Evolutionary conservation across 2,888 invertebrate genomes (phyloP).

Genomic region (Cephonodes hylas): DNA sequence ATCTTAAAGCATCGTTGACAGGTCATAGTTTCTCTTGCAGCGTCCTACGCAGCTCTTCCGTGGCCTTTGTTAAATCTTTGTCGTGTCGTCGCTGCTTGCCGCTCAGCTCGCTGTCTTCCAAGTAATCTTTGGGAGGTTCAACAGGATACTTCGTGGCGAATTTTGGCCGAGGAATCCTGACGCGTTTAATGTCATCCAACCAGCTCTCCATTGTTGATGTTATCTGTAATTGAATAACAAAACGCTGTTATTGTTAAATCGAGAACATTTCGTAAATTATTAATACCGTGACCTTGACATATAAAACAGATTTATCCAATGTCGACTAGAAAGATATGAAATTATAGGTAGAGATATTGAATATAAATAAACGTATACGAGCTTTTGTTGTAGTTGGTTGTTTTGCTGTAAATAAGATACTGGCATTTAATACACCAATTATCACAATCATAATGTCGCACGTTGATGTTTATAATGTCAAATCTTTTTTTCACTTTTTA

Average conservation of each 20-base stretch:
- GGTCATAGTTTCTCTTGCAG: slow-evolving; percentile 89
- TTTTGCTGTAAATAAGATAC: background rate
- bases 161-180: slow-evolving; percentile 92
- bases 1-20: slow-evolving; percentile 11
- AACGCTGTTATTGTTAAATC: background rate
- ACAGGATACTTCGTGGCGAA: slow-evolving; percentile 86
- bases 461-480: background rate
- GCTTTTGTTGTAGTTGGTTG: background rate
- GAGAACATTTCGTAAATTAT: no score
- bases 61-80: slow-evolving; percentile 84
- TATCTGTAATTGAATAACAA: background rate
- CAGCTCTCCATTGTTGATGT: slow-evolving; percentile 87
- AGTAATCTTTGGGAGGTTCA: slow-evolving; percentile 90
- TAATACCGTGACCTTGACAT: no score
- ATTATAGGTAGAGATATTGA: no score
- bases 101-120: slow-evolving; percentile 83
- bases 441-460: slow-evolving; percentile 3
- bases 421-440: slow-evolving; percentile 8
- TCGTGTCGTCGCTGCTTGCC: slow-evolving; percentile 74
- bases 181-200: slow-evolving; percentile 90
- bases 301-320: no score
- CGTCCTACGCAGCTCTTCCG: slow-evolving; percentile 88
- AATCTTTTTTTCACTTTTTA: background rate
- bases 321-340: no score
- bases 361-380: background rate